A percentile compares a stretch with the other conserved stretches of the same genome.
Conservation (phyloP, 2,113 vertebrate species). For the Mirounga angustirostris region DNA sequence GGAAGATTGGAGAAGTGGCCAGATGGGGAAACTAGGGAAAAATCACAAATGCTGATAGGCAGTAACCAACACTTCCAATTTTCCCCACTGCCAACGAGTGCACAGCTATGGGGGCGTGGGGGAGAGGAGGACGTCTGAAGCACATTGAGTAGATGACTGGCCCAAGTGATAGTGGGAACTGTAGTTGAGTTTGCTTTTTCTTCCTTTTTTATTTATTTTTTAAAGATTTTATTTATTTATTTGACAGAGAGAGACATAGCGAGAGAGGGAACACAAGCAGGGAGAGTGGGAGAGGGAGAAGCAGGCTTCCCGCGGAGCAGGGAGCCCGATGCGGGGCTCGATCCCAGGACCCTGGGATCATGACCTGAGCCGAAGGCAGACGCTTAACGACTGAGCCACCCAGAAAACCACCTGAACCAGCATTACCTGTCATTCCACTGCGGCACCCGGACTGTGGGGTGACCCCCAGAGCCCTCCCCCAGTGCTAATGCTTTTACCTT, state of each 20-base stretch:
- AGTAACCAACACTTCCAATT: background rate
- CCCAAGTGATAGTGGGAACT: background rate
- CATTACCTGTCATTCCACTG: rapidly evolving
- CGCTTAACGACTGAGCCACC: too few relatives aligned
- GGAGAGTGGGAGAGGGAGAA: too few relatives aligned
- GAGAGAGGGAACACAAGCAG: too few relatives aligned
- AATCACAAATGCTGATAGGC: background rate
- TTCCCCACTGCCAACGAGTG: rapidly evolving
- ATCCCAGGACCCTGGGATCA: too few relatives aligned
- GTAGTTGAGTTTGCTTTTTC: background rate
- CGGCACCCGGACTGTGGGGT: rapidly evolving
- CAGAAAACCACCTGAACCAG: background rate
- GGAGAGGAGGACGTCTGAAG: background rate
- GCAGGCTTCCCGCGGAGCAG: too few relatives aligned
- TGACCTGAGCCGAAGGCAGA: too few relatives aligned
- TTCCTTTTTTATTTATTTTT: background rate
- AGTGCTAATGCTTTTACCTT: background rate
- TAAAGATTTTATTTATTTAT: too few relatives aligned
- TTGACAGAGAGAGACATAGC: too few relatives aligned
- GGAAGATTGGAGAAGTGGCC: background rate
- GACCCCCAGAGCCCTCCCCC: background rate
- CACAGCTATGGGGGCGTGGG: background rate
- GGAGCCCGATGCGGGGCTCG: too few relatives aligned
- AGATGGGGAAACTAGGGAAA: background rate
- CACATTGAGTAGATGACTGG: rapidly evolving